Percentiles rank a stretch among this genome's conserved stretches.
These are phyloP conservation scores for Sebastes diaconus DNA, from an alignment of 2,797 vertebrate genomes.

Conservation along the genomic window DNA sequence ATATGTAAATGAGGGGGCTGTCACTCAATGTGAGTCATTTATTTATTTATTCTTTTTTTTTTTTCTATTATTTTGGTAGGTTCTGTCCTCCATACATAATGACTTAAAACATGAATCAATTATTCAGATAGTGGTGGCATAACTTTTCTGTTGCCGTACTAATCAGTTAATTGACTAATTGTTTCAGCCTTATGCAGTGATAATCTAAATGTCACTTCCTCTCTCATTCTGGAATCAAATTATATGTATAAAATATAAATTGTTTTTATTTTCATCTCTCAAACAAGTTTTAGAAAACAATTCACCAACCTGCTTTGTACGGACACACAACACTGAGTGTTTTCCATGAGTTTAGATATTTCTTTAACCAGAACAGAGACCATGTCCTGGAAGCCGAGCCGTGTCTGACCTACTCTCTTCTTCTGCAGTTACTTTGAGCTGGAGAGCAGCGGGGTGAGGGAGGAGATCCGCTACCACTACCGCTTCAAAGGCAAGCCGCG, in stretches of 20 bases:
- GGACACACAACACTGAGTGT: background rate
- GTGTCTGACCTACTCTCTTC: constrained; percentile 17
- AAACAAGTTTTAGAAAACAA: background rate
- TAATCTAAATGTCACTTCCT: background rate
- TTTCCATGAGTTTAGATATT: too few relatives aligned
- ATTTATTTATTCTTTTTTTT: too few relatives aligned
- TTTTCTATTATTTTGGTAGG: too few relatives aligned
- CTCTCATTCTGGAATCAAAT: background rate
- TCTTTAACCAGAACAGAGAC: too few relatives aligned
- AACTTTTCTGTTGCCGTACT: too few relatives aligned
- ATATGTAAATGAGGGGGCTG: too few relatives aligned
- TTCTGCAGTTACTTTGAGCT: constrained; percentile 92
- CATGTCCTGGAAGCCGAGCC: background rate
- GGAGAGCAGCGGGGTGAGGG: constrained; percentile 93
- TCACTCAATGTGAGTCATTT: too few relatives aligned
- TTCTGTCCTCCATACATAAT: too few relatives aligned
- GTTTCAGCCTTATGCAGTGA: too few relatives aligned
- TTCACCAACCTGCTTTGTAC: background rate
- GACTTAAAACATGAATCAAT: too few relatives aligned
- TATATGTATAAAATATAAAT: background rate
- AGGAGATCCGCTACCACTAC: constrained; percentile 94
- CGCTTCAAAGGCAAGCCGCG: constrained; percentile 87
- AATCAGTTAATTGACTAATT: too few relatives aligned
- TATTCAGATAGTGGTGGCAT: too few relatives aligned
- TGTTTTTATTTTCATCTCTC: background rate